Evolutionary conservation across 2,797 vertebrate genomes (phyloP).

Genomic region (Myripristis jacobus): DNA sequence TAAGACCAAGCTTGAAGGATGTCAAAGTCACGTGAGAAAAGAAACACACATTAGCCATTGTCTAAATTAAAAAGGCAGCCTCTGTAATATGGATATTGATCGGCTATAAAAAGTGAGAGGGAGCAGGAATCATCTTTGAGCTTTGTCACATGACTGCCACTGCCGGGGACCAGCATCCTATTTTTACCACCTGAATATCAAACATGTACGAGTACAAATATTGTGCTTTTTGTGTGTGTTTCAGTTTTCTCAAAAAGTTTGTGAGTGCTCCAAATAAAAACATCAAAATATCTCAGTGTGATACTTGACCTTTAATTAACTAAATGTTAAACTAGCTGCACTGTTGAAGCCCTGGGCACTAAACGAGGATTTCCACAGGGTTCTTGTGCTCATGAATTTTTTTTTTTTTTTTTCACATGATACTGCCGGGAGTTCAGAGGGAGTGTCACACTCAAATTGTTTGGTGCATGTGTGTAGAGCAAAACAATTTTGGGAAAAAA

Average conservation of each 20-base stretch:
- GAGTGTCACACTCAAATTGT: no score
- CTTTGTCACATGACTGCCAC: not conserved
- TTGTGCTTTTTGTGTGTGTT: no score
- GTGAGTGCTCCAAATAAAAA: not conserved
- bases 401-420: not conserved
- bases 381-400: not conserved
- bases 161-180: not conserved
- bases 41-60: no score
- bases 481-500: no score
- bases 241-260: no score
- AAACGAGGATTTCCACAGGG: slow-evolving; percentile 2
- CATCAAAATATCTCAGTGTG: not conserved
- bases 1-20: not conserved
- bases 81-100: no score
- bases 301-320: slow-evolving; percentile 28
- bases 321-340: not conserved
- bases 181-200: not conserved
- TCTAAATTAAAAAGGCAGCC: no score
- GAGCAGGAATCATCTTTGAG: no score
- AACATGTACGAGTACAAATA: no score
- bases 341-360: not conserved
- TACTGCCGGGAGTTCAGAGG: no score
- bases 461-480: no score
- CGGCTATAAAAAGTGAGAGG: not conserved
- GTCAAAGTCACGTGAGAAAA: not conserved